Base-by-base conservation (phyloP, 2,888 invertebrate genomes). In the Serrognathus titanus region DNA sequence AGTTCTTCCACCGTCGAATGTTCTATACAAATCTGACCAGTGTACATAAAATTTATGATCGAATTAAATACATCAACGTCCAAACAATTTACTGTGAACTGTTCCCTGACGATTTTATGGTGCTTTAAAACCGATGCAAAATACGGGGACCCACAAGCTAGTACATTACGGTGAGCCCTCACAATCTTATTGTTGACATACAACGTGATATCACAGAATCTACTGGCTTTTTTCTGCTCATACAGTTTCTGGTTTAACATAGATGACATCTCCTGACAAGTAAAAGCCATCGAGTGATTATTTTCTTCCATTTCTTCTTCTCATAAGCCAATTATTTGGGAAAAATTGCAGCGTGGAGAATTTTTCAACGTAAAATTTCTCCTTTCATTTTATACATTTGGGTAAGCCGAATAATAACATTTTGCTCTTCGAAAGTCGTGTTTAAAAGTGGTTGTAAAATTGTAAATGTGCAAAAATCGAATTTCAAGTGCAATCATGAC, bases 31-130 rank as follows among this genome's bases (percentile, higher is more conserved):
- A 79, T 81, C 63, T 78, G 79, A 5, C 86, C 86, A 36, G 85
- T 84, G 71, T 87, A 87, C 80, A 87, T 84, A 69, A 84, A 87
- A 69, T 83, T 83, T 20, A 88, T 72, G 50, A 87, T 77, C 38
- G 78, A 76, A 63, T 78, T 75, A 72, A 87, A 86, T 51, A 82
- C 81, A 58, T 80, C 82, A 56, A 81, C 80, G 70, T 84, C 81
- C 64, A 81, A 75, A 68, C 83, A 83, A 53, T 79, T 81, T 45
- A 85, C 78, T 5, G 80, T 81, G 39, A 85, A 70, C 70, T 83
- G 79, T 65, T 83, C 82, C 64, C 79, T 78, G 16, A 79, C 76
- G 49, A 82, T 75, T 70, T 81, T 81, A 64, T 78, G 78, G 60
- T 79, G 78, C 61, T 82, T 82, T 59, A 85, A 74, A 53, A 85